Conservation (phyloP, 2,797 vertebrate genomes). For the Dallia pectoralis region DNA sequence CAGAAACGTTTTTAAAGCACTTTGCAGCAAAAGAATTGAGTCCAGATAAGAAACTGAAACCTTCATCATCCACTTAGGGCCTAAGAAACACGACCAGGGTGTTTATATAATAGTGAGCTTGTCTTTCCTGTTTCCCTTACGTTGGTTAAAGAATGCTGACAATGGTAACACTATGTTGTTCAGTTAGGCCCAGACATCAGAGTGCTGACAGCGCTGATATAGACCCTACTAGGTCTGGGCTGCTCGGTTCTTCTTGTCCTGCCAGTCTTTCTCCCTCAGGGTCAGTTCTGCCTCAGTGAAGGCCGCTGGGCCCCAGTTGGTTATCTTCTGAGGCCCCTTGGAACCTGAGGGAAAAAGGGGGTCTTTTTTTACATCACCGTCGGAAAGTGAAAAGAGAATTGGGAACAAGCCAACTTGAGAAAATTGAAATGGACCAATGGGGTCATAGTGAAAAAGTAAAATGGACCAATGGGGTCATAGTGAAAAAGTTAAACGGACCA, state of each 20-base stretch:
- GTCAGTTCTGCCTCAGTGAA: slow-evolving; percentile 88
- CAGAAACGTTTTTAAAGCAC: neutral
- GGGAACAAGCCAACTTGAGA: no score
- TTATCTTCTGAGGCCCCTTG: slow-evolving; percentile 84
- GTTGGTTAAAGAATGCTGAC: neutral
- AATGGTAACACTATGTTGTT: neutral
- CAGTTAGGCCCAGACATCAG: neutral
- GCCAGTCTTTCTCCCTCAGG: slow-evolving; percentile 88
- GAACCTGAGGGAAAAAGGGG: slow-evolving; percentile 73
- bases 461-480: neutral
- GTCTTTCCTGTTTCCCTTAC: neutral
- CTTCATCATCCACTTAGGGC: neutral
- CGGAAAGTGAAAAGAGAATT: no score
- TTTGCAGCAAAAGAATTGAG: neutral
- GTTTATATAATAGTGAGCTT: neutral
- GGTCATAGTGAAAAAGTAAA: no score
- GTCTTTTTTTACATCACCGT: neutral
- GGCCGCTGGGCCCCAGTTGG: slow-evolving; percentile 92
- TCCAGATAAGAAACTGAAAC: neutral
- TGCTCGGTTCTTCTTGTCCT: slow-evolving; percentile 80
- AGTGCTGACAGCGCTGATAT: neutral
- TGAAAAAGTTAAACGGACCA: neutral
- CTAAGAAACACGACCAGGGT: neutral
- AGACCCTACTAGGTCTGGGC: slow-evolving; percentile 65
- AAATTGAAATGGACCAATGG: no score